Evolutionary conservation across 2,888 invertebrate genomes (phyloP).

Genomic region (Orgyia antiqua): DNA sequence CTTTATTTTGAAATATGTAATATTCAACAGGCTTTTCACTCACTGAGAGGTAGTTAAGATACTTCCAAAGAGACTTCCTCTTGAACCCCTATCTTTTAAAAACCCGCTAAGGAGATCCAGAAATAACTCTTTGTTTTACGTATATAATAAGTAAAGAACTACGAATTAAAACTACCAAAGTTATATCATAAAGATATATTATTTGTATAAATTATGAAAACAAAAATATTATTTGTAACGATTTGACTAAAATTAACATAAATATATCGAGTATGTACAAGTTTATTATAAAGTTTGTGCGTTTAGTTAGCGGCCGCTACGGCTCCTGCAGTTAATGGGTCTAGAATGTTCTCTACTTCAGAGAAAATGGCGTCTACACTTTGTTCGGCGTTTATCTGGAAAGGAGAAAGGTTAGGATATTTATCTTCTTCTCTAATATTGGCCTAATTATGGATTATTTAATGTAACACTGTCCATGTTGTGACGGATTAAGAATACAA

Average conservation of each 20-base stretch:
- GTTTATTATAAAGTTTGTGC: conserved; percentile 14
- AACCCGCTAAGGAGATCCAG: too few species aligned
- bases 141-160: too few species aligned
- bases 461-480: too few species aligned
- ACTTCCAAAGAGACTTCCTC: too few species aligned
- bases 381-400: conserved; percentile 89
- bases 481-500: too few species aligned
- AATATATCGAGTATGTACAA: conserved; percentile 17
- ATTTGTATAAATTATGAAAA: background rate
- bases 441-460: too few species aligned
- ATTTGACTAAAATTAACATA: conserved; percentile 17
- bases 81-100: too few species aligned
- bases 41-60: too few species aligned
- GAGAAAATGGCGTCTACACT: conserved; percentile 86
- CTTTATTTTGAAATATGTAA: too few species aligned
- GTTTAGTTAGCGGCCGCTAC: conserved; percentile 8
- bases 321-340: conserved; percentile 56
- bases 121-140: too few species aligned
- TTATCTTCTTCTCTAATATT: background rate
- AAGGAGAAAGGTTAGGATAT: conserved; percentile 9
- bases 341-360: conserved; percentile 80
- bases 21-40: too few species aligned
- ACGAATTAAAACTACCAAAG: background rate
- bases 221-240: conserved; percentile 3
- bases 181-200: background rate